phyloP scores from a whole-genome alignment of 2,888 invertebrate genomes.

The Embidobia sp. region DNA sequence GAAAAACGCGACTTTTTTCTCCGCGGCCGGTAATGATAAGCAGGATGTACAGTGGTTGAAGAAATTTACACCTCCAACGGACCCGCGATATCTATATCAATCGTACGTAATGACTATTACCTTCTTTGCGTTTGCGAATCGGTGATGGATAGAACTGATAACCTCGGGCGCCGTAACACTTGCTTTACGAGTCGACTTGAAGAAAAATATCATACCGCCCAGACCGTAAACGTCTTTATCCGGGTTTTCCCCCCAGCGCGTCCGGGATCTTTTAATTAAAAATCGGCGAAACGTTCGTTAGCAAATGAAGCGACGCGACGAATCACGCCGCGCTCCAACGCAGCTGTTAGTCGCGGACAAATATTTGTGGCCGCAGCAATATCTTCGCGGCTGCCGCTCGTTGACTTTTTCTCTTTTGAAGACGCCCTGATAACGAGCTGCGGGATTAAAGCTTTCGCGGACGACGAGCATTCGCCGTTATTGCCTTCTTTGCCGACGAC shows the following conservation, averaged over 20 bases:
- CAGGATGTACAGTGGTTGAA: not conserved
- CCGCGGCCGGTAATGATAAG: too few relatives aligned
- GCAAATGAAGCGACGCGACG: slow-evolving; percentile 35
- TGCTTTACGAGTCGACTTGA: slow-evolving; percentile 50
- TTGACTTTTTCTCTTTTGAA: slow-evolving; percentile 52
- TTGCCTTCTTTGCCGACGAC: slow-evolving; percentile 50
- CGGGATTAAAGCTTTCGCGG: slow-evolving; percentile 57
- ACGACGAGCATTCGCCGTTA: slow-evolving; percentile 48
- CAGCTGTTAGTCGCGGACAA: slow-evolving; percentile 38
- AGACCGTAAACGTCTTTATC: slow-evolving; percentile 37
- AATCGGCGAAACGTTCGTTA: slow-evolving; percentile 32
- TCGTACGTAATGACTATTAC: slow-evolving; percentile 32
- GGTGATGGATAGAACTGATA: slow-evolving; percentile 42
- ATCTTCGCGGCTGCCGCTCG: slow-evolving; percentile 21
- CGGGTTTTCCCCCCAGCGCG: not conserved
- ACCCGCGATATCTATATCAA: slow-evolving; percentile 36
- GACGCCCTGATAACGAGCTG: slow-evolving; percentile 46
- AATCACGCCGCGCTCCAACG: slow-evolving; percentile 26
- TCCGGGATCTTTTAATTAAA: slow-evolving; percentile 51
- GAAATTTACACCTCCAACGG: too few relatives aligned
- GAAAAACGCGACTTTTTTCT: not conserved
- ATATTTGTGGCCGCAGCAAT: slow-evolving; percentile 43
- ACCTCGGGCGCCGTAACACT: slow-evolving; percentile 21
- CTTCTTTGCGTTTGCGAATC: slow-evolving; percentile 20
- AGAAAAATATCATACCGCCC: slow-evolving; percentile 51